Conservation (phyloP, 2,888 invertebrate species). For the Tuberolachnus salignus region DNA sequence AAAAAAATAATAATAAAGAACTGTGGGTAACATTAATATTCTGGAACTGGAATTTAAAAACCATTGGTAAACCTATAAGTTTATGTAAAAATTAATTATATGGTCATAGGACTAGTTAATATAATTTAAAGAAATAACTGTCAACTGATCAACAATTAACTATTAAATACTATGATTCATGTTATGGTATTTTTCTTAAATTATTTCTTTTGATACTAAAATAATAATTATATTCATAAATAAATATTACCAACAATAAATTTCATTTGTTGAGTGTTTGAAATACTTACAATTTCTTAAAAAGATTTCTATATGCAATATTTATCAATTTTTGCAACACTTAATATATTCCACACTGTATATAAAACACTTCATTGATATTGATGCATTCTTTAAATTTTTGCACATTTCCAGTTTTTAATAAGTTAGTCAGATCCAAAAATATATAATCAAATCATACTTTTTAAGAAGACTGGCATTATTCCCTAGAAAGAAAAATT, state of each 20-base stretch:
- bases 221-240: too few relatives aligned
- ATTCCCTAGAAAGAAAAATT: constrained; percentile 36
- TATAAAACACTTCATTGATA: constrained; percentile 32
- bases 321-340: constrained; percentile 46
- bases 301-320: constrained; percentile 45
- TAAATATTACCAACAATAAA: neutral
- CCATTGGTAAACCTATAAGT: too few relatives aligned
- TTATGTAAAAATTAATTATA: too few relatives aligned
- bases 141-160: too few relatives aligned
- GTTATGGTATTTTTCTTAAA: too few relatives aligned
- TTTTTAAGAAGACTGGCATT: constrained; percentile 47
- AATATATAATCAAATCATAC: constrained; percentile 45
- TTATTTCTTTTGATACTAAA: too few relatives aligned
- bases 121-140: too few relatives aligned
- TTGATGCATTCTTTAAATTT: constrained; percentile 46
- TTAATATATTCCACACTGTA: constrained; percentile 47
- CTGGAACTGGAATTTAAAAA: too few relatives aligned
- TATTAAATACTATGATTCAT: too few relatives aligned
- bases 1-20: too few relatives aligned
- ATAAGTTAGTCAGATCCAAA: constrained; percentile 21
- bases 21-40: too few relatives aligned
- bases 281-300: constrained; percentile 48
- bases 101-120: too few relatives aligned
- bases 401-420: constrained; percentile 39
- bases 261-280: neutral